Base-by-base conservation (phyloP, 2,888 invertebrate genomes). In the Caenorhabditis sinica region DNA sequence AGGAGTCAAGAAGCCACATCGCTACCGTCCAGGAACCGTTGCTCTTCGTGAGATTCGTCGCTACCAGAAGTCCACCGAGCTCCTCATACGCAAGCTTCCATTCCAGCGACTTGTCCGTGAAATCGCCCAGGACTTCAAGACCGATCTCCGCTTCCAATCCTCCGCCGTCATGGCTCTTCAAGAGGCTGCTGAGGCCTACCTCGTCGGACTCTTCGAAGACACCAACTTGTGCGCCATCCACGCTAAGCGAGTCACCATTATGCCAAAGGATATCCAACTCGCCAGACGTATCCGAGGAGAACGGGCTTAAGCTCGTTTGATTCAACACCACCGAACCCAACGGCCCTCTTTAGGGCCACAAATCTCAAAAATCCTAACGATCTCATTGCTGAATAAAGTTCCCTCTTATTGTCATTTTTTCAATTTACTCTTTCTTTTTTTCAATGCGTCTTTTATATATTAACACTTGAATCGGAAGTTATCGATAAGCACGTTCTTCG, bases 201-300 rank as follows among this genome's bases (percentile, higher is more conserved):
- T 97, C 90, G 97, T 97, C 80, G 97, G 97, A 89, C 94, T 97
- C 82, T 97, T 97, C 94, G 97, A 97, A 95, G 97, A 92, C 94
- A 97, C 97, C 90, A 97, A 97, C 94, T 95, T 97, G 95, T 97
- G 97, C 94, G 97, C 97, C 89, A 97, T 97, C 93, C 97, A 97
- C 93, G 97, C 97, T 92, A 97, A 97, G 94, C 95, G 97, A 93
- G 97, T 97, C 82, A 97, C 97, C 89, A 97, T 97, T 94, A 97
- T 97, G 97, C 97, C 97, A 91, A 97, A 97, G 94, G 97, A 97
- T 93, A 97, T 97, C 93, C 90, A 89, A 60, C 15, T 73, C 60
- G 73, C 73, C 72, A 95, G 97, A 93, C 95, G 97, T 95, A 97
- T 97, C 94, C 96, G 97, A 68, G 87, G 87, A 82, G 82, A 82